Base-by-base conservation (phyloP, 2,888 invertebrate genomes). In the Drosophila prolongata region DNA sequence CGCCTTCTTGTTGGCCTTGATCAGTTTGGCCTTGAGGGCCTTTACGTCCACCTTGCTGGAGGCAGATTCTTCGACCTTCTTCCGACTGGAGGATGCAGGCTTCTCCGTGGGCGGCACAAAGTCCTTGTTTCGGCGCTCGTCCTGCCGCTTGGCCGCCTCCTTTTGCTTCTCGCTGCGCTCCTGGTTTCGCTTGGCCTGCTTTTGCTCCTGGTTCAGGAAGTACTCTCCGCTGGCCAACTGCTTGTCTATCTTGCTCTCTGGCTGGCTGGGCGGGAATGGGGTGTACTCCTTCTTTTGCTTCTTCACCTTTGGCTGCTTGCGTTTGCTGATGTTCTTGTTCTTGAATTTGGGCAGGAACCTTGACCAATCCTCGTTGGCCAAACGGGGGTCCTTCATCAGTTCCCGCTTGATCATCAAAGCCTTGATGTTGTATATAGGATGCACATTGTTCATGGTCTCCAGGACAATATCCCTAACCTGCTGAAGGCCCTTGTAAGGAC, bases 391-490 rank as follows among this genome's bases (percentile, higher is more conserved):
- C 93, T 98, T 98, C 86, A 96, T 96, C 61, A 99, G 92, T 92
- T 99, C 99, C 79, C 96, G 94, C 91, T 99, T 99, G 55, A 99
- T 98, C 99, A 99, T 99, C 55, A 99, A 92, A 2, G 97, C 96
- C 93, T 99, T 97, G 1, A 99, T 98, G 89, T 98, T 99, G 90
- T 99, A 99, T 91, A 99, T 98, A 1, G 99, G 99, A 93, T 99
- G 99, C 60, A 99, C 95, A 92, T 99, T 99, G 90, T 97, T 97
- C 99, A 99, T 99, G 0, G 98, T 98, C 84, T 99, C 99, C 90
- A 96, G 96, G 1, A 97, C 97, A 86, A 99, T 97, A 81, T 96
- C 95, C 61, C 98, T 94, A 0, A 97, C 97, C 92, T 97, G 96
- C 62, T 95, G 95, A 27, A 97, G 91, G 0, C 99, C 99, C 92